phyloP scores from a whole-genome alignment of 35 echinoderm and acorn worm genomes.

The Diadema setosum region DNA sequence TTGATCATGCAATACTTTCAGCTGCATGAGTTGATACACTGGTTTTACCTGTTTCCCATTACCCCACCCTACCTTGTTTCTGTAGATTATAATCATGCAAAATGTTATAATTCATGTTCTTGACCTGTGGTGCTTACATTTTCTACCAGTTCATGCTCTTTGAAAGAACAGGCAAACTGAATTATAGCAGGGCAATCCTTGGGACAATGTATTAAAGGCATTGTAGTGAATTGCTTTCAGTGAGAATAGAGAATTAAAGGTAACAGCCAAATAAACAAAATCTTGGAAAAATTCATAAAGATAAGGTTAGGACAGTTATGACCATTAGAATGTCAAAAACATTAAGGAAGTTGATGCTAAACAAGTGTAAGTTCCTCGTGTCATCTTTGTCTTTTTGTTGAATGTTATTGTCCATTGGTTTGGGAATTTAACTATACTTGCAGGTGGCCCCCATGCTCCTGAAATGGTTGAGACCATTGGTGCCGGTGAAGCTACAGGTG shows the following conservation, averaged over 20 bases:
- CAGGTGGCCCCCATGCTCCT: neutral
- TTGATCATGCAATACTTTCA: neutral
- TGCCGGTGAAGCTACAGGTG: neutral
- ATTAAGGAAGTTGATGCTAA: too few relatives aligned
- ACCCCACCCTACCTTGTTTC: neutral
- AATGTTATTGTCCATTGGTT: too few relatives aligned
- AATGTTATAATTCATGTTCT: neutral
- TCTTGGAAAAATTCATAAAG: neutral
- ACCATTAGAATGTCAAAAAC: too few relatives aligned
- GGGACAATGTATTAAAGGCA: too few relatives aligned
- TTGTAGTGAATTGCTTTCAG: too few relatives aligned
- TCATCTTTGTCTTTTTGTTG: too few relatives aligned
- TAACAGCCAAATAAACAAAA: neutral
- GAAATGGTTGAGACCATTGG: neutral
- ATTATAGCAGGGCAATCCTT: too few relatives aligned
- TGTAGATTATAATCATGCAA: neutral
- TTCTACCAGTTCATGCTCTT: too few relatives aligned
- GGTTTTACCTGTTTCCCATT: neutral
- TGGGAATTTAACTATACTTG: neutral
- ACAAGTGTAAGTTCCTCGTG: too few relatives aligned
- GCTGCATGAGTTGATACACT: neutral
- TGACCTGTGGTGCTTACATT: neutral
- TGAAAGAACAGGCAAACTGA: too few relatives aligned
- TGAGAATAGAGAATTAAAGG: too few relatives aligned
- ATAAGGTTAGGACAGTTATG: too few relatives aligned